Base-by-base conservation (phyloP, 2,797 vertebrate genomes). In the Sebastes nivosus region DNA sequence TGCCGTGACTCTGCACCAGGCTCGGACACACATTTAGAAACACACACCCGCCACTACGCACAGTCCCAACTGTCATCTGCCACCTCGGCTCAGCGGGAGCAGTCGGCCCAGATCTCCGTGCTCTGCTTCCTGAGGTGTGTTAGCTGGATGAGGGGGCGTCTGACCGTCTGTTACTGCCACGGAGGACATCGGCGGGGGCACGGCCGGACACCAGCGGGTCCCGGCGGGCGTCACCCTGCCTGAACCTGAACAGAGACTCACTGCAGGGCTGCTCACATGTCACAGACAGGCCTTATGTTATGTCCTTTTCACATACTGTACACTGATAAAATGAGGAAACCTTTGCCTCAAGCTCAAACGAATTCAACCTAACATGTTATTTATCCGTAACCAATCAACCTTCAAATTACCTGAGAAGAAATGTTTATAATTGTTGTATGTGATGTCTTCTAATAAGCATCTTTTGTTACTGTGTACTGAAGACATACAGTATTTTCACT, bases 101-200 rank as follows among this genome's bases (percentile, higher is more conserved):
- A 75, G 75, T 83, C 80, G 38, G 87, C 77, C 75, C 30, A 38
- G 30, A 77, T 86, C 79, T 82, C 63, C 9, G 3, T 2, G 25
- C 81, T 82, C 72, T 72, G 58, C 79, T 72, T 83, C 83, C 82
- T 61, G 73, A 85, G 72, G 72, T 64, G 86, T 58, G 64, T 76
- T 77, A 4, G 67, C 77, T 78, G 83, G 77, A 59, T 34, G 66
- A 52, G 73, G 82, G 67, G 67, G 22, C 20, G 36, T 87, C 72
- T 61, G 73, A 82, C 87, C 81, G 81, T 88, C 89, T 92, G 90
- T 72, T 85, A 29, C 64, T 72, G 85, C 57, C 72, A 63, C 10
- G 6, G 61, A 77, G 78, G 71, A 14, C 64, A 29, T 59, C 58
- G 34, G 65, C 67, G 2, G 38, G 72, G 70, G 68, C 65, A 61